These are phyloP conservation scores for Nematolebias whitei DNA, from an alignment of 2,113 vertebrate species.

Conservation along the genomic window DNA sequence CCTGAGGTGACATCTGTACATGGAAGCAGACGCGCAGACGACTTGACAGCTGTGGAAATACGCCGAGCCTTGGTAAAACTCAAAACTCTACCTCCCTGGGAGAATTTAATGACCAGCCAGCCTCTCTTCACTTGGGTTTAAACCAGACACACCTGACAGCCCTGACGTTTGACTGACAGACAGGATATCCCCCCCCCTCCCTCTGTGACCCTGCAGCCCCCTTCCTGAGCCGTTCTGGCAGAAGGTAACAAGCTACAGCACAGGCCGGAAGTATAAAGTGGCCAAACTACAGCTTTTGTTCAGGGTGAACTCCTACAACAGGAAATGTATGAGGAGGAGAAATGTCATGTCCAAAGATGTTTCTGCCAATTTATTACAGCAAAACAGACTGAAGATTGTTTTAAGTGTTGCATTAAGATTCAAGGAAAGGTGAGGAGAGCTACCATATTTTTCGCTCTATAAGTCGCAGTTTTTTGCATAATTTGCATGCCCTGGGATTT, in stretches of 20 bases:
- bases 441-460: too few species aligned
- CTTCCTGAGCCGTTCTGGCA: slow-evolving; percentile 54
- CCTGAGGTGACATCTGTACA: slow-evolving; percentile 58
- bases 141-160: slow-evolving; percentile 61
- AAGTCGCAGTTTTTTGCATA: too few species aligned
- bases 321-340: slow-evolving; percentile 25
- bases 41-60: slow-evolving; percentile 67
- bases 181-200: slow-evolving; percentile 75
- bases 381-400: background rate
- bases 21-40: slow-evolving; percentile 51
- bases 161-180: slow-evolving; percentile 74
- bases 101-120: slow-evolving; percentile 70
- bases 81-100: slow-evolving; percentile 38
- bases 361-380: background rate
- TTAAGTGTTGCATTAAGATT: background rate
- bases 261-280: slow-evolving; percentile 51
- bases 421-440: background rate
- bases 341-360: background rate
- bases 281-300: slow-evolving; percentile 42
- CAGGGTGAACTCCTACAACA: slow-evolving; percentile 44
- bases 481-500: too few species aligned
- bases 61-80: slow-evolving; percentile 45
- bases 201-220: slow-evolving; percentile 58
- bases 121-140: slow-evolving; percentile 39
- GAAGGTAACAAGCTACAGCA: slow-evolving; percentile 55